Conservation (phyloP, 2,888 invertebrate species). For the Platypus cylindrus region DNA sequence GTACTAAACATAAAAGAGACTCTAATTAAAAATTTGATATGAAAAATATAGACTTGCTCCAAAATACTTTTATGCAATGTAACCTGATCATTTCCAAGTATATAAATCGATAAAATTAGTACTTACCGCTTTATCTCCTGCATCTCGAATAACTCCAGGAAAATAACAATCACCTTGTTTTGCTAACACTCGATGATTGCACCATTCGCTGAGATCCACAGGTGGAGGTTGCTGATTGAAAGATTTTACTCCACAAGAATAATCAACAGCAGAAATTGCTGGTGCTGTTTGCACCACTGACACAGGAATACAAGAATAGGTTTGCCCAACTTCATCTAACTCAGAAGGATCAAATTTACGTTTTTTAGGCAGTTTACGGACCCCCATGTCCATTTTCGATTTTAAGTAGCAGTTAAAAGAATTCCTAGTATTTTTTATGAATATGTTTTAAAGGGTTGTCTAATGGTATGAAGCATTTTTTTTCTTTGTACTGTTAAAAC, state of each 20-base stretch:
- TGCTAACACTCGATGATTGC: constrained; percentile 82
- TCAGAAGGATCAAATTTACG: constrained; percentile 74
- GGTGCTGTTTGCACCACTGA: constrained; percentile 32
- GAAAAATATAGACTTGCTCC: no score
- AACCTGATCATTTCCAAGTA: no score
- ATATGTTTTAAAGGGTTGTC: constrained; percentile 23
- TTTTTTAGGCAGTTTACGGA: constrained; percentile 84
- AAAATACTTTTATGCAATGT: no score
- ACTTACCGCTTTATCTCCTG: constrained; percentile 47
- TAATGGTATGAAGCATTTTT: constrained; percentile 10
- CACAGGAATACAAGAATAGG: constrained; percentile 28
- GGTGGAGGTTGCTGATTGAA: constrained; percentile 8
- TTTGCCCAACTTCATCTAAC: constrained; percentile 45
- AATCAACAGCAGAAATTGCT: constrained; percentile 31
- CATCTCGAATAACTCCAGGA: constrained; percentile 77
- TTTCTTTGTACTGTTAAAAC: constrained; percentile 1
- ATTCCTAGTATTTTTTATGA: constrained; percentile 15
- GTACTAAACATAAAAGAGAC: no score
- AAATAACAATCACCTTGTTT: constrained; percentile 70
- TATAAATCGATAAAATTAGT: constrained; percentile 2
- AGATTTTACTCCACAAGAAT: constrained; percentile 25
- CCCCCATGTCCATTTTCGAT: constrained; percentile 38
- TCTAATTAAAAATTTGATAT: no score
- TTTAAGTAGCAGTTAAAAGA: constrained; percentile 2
- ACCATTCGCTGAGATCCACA: constrained; percentile 86